Evolutionary conservation across 2,797 vertebrate species (phyloP).

Genomic region (Glossophaga mutica): DNA sequence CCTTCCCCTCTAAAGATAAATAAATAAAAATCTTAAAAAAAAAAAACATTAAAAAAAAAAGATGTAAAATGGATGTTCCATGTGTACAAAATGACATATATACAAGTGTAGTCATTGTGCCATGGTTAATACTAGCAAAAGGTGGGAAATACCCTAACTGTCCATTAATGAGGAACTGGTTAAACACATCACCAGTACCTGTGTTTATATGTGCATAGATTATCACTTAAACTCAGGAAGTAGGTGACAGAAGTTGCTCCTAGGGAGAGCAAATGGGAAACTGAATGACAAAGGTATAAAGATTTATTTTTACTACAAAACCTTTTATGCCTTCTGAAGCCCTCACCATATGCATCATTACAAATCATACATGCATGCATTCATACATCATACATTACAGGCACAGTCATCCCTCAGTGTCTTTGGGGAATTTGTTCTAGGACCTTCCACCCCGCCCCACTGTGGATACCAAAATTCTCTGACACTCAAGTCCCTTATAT

Average conservation of each 20-base stretch:
- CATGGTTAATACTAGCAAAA: not conserved
- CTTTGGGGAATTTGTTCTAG: not conserved
- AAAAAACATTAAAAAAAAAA: too few species aligned
- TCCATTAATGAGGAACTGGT: not conserved
- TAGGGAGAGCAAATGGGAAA: not conserved
- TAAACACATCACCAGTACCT: not conserved
- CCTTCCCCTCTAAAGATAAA: too few species aligned
- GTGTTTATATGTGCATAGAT: not conserved
- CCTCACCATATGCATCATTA: not conserved
- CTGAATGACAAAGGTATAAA: not conserved
- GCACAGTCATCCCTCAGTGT: not conserved
- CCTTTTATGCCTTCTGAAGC: not conserved
- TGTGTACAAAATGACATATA: not conserved
- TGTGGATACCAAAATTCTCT: not conserved
- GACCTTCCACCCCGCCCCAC: not conserved
- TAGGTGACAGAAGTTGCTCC: not conserved
- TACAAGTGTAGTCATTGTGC: not conserved
- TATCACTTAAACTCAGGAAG: not conserved
- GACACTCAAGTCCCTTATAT: not conserved
- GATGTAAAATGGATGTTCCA: not conserved
- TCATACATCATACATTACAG: not conserved
- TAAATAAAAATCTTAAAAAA: too few species aligned
- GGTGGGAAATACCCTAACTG: not conserved
- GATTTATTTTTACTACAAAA: not conserved
- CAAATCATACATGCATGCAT: not conserved